Conservation (phyloP, 2,888 invertebrate genomes). For the Abscondita cerata region DNA sequence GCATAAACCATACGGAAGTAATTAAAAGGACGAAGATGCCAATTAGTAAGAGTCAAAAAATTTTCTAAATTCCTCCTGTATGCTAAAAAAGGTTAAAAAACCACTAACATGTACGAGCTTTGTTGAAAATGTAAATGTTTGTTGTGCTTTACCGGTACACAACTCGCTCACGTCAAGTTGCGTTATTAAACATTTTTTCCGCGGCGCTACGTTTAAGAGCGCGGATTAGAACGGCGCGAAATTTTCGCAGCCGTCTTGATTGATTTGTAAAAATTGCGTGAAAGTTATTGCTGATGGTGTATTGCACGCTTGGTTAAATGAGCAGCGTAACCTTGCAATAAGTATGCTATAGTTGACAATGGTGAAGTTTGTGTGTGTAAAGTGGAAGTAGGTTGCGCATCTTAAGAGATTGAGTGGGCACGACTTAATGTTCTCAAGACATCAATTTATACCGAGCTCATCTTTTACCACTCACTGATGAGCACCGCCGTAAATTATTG, state of each 20-base stretch:
- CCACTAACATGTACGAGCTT: slow-evolving; percentile 25
- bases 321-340: slow-evolving; percentile 13
- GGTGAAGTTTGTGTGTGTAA: slow-evolving; percentile 26
- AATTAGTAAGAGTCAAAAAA: too few relatives aligned
- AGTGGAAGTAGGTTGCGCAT: slow-evolving; percentile 40
- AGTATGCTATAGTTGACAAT: slow-evolving; percentile 28
- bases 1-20: too few relatives aligned
- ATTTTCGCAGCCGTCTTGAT: neutral
- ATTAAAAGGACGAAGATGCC: too few relatives aligned
- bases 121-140: slow-evolving; percentile 33
- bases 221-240: neutral
- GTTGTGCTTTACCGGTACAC: slow-evolving; percentile 33
- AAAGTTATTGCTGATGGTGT: neutral
- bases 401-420: slow-evolving; percentile 38
- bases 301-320: too few relatives aligned
- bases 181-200: neutral
- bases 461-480: slow-evolving; percentile 35
- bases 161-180: slow-evolving; percentile 18
- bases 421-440: slow-evolving; percentile 39
- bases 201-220: neutral
- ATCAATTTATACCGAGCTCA: slow-evolving; percentile 37
- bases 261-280: neutral
- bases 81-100: slow-evolving; percentile 21
- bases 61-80: neutral
- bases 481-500: slow-evolving; percentile 26